Evolutionary conservation across 2,888 invertebrate genomes (phyloP).

Genomic region (Drosophila paranaensis): DNA sequence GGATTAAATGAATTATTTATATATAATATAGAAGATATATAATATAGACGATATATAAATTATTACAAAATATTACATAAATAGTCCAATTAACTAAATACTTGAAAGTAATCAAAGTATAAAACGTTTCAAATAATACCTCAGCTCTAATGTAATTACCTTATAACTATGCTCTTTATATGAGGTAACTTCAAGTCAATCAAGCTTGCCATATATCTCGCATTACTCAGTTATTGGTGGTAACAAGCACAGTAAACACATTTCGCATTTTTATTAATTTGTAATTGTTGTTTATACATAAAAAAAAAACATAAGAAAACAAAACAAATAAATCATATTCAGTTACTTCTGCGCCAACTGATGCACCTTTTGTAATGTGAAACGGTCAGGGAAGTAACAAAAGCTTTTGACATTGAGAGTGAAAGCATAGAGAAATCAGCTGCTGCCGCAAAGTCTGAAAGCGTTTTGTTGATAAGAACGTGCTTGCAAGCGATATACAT

Average conservation of each 20-base stretch:
- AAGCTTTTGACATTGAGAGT: slow-evolving; percentile 1
- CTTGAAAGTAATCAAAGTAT: too few species aligned
- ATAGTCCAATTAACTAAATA: too few species aligned
- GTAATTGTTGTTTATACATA: slow-evolving; percentile 4
- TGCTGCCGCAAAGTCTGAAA: slow-evolving; percentile 38
- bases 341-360: slow-evolving; percentile 5
- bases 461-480: slow-evolving; percentile 15
- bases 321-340: slow-evolving; percentile 2
- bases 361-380: slow-evolving; percentile 7
- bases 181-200: not conserved
- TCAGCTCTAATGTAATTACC: too few species aligned
- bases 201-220: not conserved
- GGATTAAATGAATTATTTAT: too few species aligned
- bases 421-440: slow-evolving; percentile 9
- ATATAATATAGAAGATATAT: too few species aligned
- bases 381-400: slow-evolving; percentile 18
- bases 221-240: not conserved
- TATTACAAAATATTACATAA: too few species aligned
- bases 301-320: not conserved
- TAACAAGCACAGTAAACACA: slow-evolving; percentile 13
- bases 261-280: slow-evolving; percentile 34
- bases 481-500: slow-evolving; percentile 1
- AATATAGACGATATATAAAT: too few species aligned
- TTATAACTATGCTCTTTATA: too few species aligned
- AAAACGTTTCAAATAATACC: too few species aligned